Conservation (phyloP, 2,888 invertebrate species). For the Xiphydria camelus region DNA sequence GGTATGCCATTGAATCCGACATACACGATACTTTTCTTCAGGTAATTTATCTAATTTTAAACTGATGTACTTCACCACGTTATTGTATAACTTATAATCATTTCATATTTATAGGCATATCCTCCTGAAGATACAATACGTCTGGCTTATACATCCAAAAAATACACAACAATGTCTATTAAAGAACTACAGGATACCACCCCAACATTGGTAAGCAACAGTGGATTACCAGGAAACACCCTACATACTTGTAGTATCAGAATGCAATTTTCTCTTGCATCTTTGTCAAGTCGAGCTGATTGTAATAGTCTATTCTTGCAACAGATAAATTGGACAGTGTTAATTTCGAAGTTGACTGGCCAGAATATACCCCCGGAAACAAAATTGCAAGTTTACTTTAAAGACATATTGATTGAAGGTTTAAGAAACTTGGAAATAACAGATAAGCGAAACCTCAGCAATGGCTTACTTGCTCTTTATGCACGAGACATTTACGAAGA, state of each 20-base stretch:
- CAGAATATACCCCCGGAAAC: slow-evolving; percentile 8
- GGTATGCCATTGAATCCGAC: no score
- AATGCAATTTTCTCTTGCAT: no score
- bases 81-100: no score
- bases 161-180: slow-evolving; percentile 26
- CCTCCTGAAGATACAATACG: slow-evolving; percentile 27
- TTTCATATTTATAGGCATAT: slow-evolving; percentile 29
- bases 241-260: no score
- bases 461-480: slow-evolving; percentile 37
- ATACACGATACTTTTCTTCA: no score
- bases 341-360: slow-evolving; percentile 26
- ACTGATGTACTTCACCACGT: no score
- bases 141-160: slow-evolving; percentile 30
- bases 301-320: neutral
- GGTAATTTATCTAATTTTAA: no score
- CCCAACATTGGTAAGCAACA: slow-evolving; percentile 20
- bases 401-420: slow-evolving; percentile 21
- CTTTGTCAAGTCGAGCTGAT: no score
- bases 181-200: slow-evolving; percentile 18
- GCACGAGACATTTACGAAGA: slow-evolving; percentile 35
- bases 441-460: slow-evolving; percentile 21
- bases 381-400: slow-evolving; percentile 34
- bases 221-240: no score
- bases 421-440: slow-evolving; percentile 23
- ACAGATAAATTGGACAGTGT: slow-evolving; percentile 37